These are phyloP conservation scores for Ctenopoma multispine DNA, from an alignment of 2,797 vertebrate species.

Conservation along the genomic window DNA sequence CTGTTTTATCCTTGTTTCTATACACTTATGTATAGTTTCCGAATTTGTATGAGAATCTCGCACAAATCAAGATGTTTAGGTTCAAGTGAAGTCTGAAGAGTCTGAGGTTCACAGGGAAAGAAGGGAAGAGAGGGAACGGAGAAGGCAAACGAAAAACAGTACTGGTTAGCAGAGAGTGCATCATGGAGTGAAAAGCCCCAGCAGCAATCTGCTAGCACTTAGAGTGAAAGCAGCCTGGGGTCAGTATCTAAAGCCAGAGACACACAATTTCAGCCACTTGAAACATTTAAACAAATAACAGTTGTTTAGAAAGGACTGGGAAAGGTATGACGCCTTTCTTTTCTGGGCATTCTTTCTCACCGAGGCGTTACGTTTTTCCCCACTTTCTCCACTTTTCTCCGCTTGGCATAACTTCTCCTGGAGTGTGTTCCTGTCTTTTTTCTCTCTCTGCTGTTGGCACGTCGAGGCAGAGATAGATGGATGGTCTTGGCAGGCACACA, in stretches of 20 bases:
- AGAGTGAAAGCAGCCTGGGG: slow-evolving; percentile 65
- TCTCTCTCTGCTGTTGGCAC: slow-evolving; percentile 75
- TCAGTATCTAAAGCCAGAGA: slow-evolving; percentile 68
- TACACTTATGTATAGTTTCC: background rate
- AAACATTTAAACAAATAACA: slow-evolving; percentile 71
- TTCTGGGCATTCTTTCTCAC: slow-evolving; percentile 42
- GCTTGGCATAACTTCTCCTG: slow-evolving; percentile 71
- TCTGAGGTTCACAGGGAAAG: slow-evolving; percentile 27
- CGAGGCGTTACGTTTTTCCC: slow-evolving; percentile 33
- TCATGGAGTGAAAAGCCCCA: slow-evolving; percentile 61
- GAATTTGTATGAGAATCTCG: background rate
- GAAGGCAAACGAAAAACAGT: slow-evolving; percentile 51
- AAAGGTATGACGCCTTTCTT: slow-evolving; percentile 55
- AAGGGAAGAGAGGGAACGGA: slow-evolving; percentile 33
- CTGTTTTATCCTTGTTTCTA: background rate
- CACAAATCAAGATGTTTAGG: background rate
- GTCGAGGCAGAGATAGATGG: slow-evolving; percentile 70
- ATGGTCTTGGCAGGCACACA: slow-evolving; percentile 76
- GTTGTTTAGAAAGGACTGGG: slow-evolving; percentile 46
- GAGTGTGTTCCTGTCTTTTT: slow-evolving; percentile 68
- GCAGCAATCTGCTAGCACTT: slow-evolving; percentile 77
- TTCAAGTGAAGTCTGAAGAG: slow-evolving; percentile 4
- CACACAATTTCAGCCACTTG: slow-evolving; percentile 68
- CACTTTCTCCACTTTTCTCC: slow-evolving; percentile 55
- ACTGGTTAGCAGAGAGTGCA: slow-evolving; percentile 52